A percentile compares a stretch with the other conserved stretches of the same genome.
phyloP scores from a whole-genome alignment of 2,797 vertebrate species.

The Rhabdophis nuchalis region DNA sequence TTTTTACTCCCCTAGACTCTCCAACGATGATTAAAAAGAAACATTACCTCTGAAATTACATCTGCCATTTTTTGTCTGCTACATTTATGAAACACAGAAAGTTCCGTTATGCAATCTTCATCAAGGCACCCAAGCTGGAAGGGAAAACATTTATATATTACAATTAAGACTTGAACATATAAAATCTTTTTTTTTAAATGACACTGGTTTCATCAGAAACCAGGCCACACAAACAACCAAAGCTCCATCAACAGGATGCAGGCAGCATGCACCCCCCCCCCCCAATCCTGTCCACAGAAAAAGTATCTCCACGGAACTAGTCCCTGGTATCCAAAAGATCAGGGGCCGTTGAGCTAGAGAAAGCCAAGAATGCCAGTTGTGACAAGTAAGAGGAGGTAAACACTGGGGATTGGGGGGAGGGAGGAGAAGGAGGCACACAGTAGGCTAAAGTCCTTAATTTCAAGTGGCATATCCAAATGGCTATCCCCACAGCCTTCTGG shows the following conservation, averaged over 20 bases:
- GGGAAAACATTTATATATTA: background rate
- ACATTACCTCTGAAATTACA: constrained; percentile 82
- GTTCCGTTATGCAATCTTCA: constrained; percentile 89
- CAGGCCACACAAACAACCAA: too few relatives aligned
- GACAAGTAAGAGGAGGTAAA: background rate
- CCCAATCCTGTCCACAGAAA: background rate
- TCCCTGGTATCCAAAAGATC: background rate
- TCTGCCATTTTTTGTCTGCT: constrained; percentile 76
- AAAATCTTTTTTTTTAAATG: background rate
- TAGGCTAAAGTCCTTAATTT: background rate
- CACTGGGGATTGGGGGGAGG: too few relatives aligned
- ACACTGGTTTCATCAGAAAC: background rate
- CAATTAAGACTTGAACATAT: background rate
- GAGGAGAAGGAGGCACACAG: too few relatives aligned
- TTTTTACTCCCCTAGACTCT: background rate
- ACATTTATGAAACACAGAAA: constrained; percentile 81
- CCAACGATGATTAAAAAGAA: background rate
- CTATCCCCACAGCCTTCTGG: background rate
- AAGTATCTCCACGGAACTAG: background rate
- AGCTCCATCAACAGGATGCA: too few relatives aligned
- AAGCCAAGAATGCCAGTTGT: background rate
- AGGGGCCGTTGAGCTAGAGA: background rate
- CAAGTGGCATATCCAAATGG: background rate
- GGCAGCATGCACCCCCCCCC: background rate
- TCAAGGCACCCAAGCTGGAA: constrained; percentile 82